Conservation (phyloP, 2,113 vertebrate genomes). For the Varanus salvator region DNA sequence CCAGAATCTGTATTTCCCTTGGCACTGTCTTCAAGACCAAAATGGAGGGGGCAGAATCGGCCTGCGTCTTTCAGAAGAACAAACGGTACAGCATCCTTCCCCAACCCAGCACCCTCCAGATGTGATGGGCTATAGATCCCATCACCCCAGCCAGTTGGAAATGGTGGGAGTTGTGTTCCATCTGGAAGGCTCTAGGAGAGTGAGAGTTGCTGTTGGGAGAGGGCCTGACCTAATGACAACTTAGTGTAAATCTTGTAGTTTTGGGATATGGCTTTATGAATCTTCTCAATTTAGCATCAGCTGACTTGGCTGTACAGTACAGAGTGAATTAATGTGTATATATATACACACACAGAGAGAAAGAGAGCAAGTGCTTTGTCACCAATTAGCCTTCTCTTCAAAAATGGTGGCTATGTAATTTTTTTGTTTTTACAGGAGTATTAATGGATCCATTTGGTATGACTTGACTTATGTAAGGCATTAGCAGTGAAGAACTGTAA, state of each 20-base stretch:
- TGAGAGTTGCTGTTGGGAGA: background rate
- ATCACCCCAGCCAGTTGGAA: no score
- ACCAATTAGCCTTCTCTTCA: background rate
- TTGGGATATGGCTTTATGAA: background rate
- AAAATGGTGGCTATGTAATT: background rate
- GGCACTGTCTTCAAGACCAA: background rate
- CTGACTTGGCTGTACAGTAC: background rate
- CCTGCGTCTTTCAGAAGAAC: background rate
- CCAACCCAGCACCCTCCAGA: no score
- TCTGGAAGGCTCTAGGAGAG: no score
- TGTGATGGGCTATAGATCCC: no score
- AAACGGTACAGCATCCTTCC: background rate
- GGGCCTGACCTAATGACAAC: background rate
- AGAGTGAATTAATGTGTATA: background rate
- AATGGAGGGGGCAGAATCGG: no score
- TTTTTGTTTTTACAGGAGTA: background rate
- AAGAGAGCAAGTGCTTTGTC: background rate
- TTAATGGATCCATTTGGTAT: background rate
- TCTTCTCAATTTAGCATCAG: background rate
- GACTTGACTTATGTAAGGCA: background rate
- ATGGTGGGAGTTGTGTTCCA: no score
- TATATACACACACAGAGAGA: no score
- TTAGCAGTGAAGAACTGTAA: background rate
- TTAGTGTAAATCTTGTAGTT: background rate
- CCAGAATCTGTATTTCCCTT: background rate